Evolutionary conservation across 2,888 invertebrate genomes (phyloP).

Genomic region (Troilus luridus): DNA sequence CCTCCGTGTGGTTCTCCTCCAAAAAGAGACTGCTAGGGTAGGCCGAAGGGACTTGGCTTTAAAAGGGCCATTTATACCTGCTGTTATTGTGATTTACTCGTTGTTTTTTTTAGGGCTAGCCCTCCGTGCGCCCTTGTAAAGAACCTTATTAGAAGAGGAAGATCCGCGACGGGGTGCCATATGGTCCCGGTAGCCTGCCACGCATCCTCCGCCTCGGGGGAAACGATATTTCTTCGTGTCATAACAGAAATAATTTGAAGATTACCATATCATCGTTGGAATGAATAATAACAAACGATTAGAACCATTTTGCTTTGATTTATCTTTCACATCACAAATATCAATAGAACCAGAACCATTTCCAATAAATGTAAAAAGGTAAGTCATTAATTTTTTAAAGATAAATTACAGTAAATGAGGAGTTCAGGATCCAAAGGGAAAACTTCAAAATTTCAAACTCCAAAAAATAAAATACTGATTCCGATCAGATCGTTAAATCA

Average conservation of each 20-base stretch:
- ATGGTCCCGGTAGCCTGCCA: conserved; percentile 16
- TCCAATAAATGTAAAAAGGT: not conserved
- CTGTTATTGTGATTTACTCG: conserved; percentile 21
- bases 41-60: not conserved
- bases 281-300: not conserved
- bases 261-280: not conserved
- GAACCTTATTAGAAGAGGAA: not conserved
- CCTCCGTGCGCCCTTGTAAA: not conserved
- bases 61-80: conserved; percentile 19
- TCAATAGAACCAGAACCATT: not conserved
- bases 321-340: not conserved
- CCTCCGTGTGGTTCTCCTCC: not conserved
- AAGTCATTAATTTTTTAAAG: too few relatives aligned
- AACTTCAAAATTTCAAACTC: too few relatives aligned
- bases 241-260: not conserved
- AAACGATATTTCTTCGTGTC: not conserved
- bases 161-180: not conserved
- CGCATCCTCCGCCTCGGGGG: not conserved
- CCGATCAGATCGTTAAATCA: too few relatives aligned
- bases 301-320: not conserved
- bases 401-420: too few relatives aligned
- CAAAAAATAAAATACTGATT: too few relatives aligned
- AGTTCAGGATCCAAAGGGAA: too few relatives aligned
- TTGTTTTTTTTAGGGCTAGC: conserved; percentile 3
- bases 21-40: not conserved